Percentiles rank a stretch among this genome's conserved stretches.
Conservation (phyloP, 2,113 vertebrate genomes). For the Lathamus discolor region DNA sequence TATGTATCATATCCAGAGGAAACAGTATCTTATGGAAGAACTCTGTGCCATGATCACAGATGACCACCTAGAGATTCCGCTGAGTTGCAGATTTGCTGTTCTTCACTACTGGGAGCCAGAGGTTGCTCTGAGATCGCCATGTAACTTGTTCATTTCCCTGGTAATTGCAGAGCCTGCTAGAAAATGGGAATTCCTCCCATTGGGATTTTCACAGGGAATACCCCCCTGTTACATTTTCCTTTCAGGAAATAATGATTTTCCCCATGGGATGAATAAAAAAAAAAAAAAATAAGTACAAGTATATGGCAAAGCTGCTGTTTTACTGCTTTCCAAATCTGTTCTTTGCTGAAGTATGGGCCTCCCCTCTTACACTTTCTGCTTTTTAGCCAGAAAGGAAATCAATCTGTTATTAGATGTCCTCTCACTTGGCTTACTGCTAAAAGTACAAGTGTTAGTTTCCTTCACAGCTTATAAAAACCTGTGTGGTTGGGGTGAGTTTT, state of each 20-base stretch:
- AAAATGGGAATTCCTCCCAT: background rate
- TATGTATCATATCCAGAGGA: background rate
- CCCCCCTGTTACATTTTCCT: background rate
- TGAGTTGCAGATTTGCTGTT: background rate
- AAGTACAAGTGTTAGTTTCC: background rate
- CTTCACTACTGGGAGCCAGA: background rate
- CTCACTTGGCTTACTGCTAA: background rate
- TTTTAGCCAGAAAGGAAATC: background rate
- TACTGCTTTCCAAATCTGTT: background rate
- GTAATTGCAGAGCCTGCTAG: background rate
- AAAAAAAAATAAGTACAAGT: background rate
- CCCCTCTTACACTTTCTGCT: background rate
- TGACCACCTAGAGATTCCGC: background rate
- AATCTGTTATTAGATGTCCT: background rate
- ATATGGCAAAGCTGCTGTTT: background rate
- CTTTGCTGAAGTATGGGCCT: background rate
- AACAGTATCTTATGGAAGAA: background rate
- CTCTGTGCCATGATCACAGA: background rate
- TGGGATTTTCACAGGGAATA: background rate
- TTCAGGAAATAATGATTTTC: background rate
- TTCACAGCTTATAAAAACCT: background rate
- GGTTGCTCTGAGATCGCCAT: background rate
- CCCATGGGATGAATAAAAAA: background rate
- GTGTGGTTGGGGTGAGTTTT: rapidly evolving
- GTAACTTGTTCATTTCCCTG: background rate